These are phyloP conservation scores for Lepidochrysops patricia DNA, from an alignment of 2,888 invertebrate species.

Conservation along the genomic window DNA sequence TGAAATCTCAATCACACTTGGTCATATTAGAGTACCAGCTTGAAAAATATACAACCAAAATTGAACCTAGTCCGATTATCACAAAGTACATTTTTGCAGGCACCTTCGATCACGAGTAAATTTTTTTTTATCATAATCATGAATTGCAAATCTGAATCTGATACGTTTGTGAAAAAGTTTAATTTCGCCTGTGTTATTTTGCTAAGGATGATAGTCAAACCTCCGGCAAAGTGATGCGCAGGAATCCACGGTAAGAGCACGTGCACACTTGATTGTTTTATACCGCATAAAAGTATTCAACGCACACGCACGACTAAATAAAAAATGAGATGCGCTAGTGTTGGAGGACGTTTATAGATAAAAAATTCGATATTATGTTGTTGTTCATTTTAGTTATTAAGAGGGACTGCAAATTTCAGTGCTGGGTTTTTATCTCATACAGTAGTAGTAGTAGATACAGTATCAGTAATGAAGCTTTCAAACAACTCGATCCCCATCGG, in stretches of 20 bases:
- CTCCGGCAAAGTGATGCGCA: conserved; percentile 48
- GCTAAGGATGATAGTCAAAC: conserved; percentile 33
- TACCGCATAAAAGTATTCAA: conserved; percentile 49
- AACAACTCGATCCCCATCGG: too few relatives aligned
- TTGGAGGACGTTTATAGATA: conserved; percentile 19
- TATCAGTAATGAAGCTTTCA: too few relatives aligned
- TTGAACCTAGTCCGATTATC: neutral
- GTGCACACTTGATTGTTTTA: conserved; percentile 55
- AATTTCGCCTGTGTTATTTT: neutral
- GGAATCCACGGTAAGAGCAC: conserved; percentile 48
- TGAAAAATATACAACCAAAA: neutral
- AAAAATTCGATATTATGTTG: neutral
- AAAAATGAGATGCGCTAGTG: conserved; percentile 45
- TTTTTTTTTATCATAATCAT: neutral
- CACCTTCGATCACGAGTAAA: neutral
- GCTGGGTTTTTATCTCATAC: too few relatives aligned
- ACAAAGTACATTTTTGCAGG: neutral
- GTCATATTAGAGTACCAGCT: neutral
- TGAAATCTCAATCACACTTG: conserved; percentile 23
- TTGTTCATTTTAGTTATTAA: too few relatives aligned
- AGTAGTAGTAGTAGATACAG: too few relatives aligned
- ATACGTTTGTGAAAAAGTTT: neutral
- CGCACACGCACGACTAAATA: conserved; percentile 42
- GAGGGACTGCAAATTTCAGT: too few relatives aligned
- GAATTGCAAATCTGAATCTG: neutral